Base-by-base conservation (phyloP, 2,888 invertebrate genomes). In the Eristalinus aeneus region DNA sequence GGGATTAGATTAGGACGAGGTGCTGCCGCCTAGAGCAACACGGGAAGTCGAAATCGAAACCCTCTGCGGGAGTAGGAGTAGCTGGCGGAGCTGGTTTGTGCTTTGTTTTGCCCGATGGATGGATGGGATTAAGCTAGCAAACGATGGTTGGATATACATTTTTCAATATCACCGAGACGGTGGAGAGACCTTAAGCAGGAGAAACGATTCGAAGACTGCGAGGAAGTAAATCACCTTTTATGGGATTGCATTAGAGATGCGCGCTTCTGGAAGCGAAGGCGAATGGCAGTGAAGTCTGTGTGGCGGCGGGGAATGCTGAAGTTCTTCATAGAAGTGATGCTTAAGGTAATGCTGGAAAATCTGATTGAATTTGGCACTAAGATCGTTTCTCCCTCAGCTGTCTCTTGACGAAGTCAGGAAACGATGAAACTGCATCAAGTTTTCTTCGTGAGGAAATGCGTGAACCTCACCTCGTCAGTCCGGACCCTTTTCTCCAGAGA, bases 1-100 rank as follows among this genome's bases (percentile, higher is more conserved):
- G 46, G 69, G 73, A 81, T 81, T 81, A 86, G 81, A 85, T 85
- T 73, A 77, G 81, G 63, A 69, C 69, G 22, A 11, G 39, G 27
- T 27, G 27, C 27, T 56, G 68, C 46, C 58, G 75, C 46, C 39
- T 63, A 68, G 31, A 72, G 34, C 56, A 23, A 11, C 23, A 12
- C 10, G 23, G 22, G 56, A 16, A 46, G 8, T 46, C 46, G 46
- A 46, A 46, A 46, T 34, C 34, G 46, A 46, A 8, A 46, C 46
- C 46, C 6, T 46, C 46, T n/a, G 5, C 27, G 5, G 27, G 27
- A 27, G 27, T n/a, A 46, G 39, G n/a, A 46, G 39, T n/a, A 16
- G 39, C 6, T 3, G 39, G 4, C 2, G 10, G 36, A 10, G 10
- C n/a, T 3, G 39, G 8, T 8, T 8, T 6, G 1, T 16, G 16